Conservation (phyloP, 2,797 vertebrate species). For the Hafferia zeledoni region DNA sequence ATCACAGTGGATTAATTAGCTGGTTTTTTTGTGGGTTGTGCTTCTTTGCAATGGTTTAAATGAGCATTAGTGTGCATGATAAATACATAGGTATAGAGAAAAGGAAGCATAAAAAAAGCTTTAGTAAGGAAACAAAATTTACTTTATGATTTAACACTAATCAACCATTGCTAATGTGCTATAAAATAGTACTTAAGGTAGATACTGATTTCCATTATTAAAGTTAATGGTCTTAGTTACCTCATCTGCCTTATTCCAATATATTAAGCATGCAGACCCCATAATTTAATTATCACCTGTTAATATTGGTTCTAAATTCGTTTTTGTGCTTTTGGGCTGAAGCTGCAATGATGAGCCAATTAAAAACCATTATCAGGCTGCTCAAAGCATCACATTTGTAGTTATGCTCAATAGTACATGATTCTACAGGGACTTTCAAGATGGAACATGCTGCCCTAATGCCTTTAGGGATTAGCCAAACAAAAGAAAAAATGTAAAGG, state of each 20-base stretch:
- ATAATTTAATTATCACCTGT: constrained; percentile 78
- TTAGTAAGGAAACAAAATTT: constrained; percentile 63
- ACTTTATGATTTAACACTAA: constrained; percentile 68
- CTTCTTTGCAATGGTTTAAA: background rate
- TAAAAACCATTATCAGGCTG: constrained; percentile 72
- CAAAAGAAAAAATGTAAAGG: constrained; percentile 59
- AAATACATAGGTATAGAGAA: background rate
- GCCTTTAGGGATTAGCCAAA: constrained; percentile 58
- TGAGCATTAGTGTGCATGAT: background rate
- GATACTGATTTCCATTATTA: constrained; percentile 63
- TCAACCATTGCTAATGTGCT: constrained; percentile 63
- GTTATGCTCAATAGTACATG: constrained; percentile 35
- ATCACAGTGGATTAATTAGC: background rate
- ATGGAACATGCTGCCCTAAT: constrained; percentile 47
- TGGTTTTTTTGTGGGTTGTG: background rate
- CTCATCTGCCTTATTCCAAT: constrained; percentile 62
- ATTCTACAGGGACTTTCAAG: constrained; percentile 51
- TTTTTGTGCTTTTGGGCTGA: constrained; percentile 73
- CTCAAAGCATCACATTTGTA: constrained; percentile 63
- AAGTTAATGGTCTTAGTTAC: constrained; percentile 68
- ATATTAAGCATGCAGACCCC: constrained; percentile 65
- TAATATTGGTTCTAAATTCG: constrained; percentile 75
- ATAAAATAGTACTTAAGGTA: constrained; percentile 69
- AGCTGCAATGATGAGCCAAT: constrained; percentile 73
- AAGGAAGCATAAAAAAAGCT: constrained; percentile 12